Conservation (phyloP, 2,797 vertebrate species). For the Petrocephalus schoutedeni region DNA sequence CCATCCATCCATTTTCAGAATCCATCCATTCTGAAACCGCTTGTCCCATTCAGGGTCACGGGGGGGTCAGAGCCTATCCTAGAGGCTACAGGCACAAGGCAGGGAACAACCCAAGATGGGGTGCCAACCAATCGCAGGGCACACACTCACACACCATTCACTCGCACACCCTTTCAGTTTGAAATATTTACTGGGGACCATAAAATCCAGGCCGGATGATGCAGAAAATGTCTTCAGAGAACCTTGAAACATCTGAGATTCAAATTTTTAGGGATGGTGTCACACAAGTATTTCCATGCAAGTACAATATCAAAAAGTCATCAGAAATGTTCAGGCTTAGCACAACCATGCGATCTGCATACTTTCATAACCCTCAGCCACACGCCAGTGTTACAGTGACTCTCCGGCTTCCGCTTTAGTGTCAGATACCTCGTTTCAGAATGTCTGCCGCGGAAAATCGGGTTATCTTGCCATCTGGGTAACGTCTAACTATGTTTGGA, state of each 20-base stretch:
- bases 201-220: background rate
- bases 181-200: background rate
- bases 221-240: background rate
- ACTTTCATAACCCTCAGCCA: background rate
- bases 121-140: no score
- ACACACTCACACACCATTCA: no score
- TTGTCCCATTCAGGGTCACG: no score
- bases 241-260: background rate
- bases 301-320: background rate
- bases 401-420: background rate
- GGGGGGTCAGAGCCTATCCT: no score
- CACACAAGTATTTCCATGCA: background rate
- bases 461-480: constrained; percentile 6
- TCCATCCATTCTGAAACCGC: no score
- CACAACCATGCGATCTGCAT: background rate
- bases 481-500: background rate
- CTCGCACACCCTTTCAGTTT: background rate
- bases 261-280: background rate
- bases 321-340: background rate
- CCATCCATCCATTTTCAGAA: no score
- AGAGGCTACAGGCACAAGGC: no score
- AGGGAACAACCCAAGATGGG: no score
- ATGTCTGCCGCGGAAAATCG: constrained; percentile 42
- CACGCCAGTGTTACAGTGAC: background rate
- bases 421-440: background rate